Percentiles rank a stretch among this genome's conserved stretches.
These are phyloP conservation scores for Malurus leucopterus DNA, from an alignment of 2,797 vertebrate species.

Conservation along the genomic window DNA sequence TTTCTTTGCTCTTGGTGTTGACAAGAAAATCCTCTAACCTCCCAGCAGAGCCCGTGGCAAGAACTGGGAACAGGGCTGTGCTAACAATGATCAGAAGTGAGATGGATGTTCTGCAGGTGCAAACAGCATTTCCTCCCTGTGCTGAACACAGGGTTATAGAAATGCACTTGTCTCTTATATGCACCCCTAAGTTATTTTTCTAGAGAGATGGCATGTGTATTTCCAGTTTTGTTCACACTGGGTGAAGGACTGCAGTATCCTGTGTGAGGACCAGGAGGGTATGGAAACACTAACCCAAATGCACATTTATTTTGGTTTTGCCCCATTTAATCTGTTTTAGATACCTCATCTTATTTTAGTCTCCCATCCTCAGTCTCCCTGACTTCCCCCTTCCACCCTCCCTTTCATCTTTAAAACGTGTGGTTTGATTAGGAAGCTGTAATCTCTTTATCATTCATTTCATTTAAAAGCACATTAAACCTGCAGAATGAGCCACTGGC, in stretches of 20 bases:
- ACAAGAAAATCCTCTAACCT: background rate
- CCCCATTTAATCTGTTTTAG: background rate
- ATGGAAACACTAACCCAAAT: background rate
- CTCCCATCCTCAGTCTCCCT: background rate
- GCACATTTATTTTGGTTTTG: background rate
- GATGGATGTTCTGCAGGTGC: conserved; percentile 3
- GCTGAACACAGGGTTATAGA: background rate
- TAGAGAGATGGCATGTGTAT: background rate
- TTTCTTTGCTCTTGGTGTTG: background rate
- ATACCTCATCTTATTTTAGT: background rate
- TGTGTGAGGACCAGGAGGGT: background rate
- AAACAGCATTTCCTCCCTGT: background rate
- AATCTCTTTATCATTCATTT: conserved; percentile 5
- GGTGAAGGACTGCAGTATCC: background rate
- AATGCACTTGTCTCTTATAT: background rate
- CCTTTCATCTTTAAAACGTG: background rate
- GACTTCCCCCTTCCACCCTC: background rate
- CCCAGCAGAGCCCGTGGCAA: background rate
- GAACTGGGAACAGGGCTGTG: background rate
- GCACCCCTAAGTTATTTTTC: background rate
- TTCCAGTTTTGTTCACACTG: background rate
- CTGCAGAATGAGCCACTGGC: background rate
- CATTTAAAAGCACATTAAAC: conserved; percentile 25
- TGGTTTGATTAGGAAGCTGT: conserved; percentile 19
- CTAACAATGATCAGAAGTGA: background rate